Evolutionary conservation across 2,113 vertebrate species (phyloP).

Genomic region (Aleadryas rufinucha): DNA sequence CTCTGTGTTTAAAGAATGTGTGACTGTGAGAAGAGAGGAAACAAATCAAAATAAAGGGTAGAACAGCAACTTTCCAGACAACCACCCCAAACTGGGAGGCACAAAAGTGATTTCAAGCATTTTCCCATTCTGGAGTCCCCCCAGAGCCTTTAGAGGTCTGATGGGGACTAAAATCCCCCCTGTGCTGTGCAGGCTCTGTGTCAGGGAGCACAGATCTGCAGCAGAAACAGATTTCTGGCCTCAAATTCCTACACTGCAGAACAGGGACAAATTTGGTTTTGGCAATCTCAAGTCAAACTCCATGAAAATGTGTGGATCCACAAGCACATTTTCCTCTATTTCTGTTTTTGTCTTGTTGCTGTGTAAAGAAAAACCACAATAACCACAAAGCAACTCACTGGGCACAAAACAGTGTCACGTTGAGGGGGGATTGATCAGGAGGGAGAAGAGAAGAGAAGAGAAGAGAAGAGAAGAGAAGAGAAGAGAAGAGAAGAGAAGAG

Average conservation of each 20-base stretch:
- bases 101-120: neutral
- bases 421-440: neutral
- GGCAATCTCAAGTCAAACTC: neutral
- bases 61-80: neutral
- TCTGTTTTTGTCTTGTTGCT: neutral
- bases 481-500: too few species aligned
- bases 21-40: neutral
- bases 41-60: neutral
- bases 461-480: too few species aligned
- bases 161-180: neutral
- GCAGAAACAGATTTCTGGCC: neutral
- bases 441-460: neutral
- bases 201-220: fast-evolving
- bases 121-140: neutral
- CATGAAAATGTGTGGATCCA: neutral
- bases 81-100: neutral
- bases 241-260: neutral
- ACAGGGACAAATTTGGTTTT: neutral
- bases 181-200: neutral
- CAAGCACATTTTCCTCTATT: neutral
- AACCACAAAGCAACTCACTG: neutral
- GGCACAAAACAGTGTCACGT: neutral
- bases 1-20: neutral
- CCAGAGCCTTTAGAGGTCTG: neutral
- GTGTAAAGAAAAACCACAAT: neutral